Conservation (phyloP, 2,797 vertebrate species). For the Gallinago stenura region DNA sequence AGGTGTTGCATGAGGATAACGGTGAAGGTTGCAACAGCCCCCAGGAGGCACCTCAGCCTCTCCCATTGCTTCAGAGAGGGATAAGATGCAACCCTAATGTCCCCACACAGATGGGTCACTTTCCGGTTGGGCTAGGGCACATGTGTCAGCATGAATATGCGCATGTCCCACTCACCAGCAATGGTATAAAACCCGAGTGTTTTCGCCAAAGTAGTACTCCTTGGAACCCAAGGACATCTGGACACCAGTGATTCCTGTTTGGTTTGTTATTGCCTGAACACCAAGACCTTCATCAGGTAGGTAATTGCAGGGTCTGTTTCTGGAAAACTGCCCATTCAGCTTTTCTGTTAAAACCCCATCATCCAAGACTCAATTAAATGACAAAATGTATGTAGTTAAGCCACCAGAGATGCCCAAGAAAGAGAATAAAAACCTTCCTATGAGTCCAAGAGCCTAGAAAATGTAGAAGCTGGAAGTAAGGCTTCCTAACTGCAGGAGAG, state of each 20-base stretch:
- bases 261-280: background rate
- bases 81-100: rapidly evolving
- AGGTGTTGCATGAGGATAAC: background rate
- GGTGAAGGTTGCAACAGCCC: background rate
- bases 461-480: too few species aligned
- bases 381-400: background rate
- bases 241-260: rapidly evolving
- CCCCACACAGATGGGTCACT: background rate
- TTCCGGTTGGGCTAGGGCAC: background rate
- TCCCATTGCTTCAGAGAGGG: background rate
- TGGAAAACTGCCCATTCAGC: background rate
- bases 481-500: too few species aligned
- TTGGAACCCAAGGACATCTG: background rate
- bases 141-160: background rate
- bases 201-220: too few species aligned
- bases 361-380: too few species aligned
- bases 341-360: background rate
- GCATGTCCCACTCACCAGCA: too few species aligned
- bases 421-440: background rate
- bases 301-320: background rate
- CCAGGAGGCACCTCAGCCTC: background rate
- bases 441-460: too few species aligned
- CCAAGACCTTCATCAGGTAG: background rate
- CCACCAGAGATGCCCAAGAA: too few species aligned
- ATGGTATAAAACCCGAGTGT: too few species aligned